phyloP scores from a whole-genome alignment of 2,113 vertebrate genomes.

The Myanophis thanlyinensis region DNA sequence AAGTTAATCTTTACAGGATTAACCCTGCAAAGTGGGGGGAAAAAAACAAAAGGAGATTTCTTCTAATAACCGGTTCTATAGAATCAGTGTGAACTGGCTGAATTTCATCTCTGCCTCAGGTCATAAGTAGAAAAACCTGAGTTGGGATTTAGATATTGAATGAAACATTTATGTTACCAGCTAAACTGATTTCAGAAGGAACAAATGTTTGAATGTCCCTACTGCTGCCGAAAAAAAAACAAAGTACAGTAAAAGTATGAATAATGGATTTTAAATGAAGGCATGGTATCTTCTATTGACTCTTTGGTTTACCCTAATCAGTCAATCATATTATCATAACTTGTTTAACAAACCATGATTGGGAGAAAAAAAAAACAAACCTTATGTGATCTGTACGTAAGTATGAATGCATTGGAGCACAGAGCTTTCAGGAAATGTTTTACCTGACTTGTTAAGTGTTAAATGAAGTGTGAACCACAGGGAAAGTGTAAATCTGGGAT shows the following conservation, averaged over 20 bases:
- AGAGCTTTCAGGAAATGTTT: background rate
- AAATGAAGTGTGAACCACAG: background rate
- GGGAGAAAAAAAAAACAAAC: background rate
- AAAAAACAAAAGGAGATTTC: no score
- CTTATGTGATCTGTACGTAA: background rate
- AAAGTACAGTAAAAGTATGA: background rate
- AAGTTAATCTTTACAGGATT: no score
- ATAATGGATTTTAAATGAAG: background rate
- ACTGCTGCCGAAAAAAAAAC: background rate
- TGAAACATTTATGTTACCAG: background rate
- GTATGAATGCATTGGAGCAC: background rate
- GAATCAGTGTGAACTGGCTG: no score
- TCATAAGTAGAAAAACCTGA: background rate
- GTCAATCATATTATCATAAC: background rate
- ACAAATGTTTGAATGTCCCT: background rate
- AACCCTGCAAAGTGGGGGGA: no score
- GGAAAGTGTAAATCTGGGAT: background rate
- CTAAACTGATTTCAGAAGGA: background rate
- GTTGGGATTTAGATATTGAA: background rate
- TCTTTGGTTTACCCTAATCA: background rate
- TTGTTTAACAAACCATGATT: background rate
- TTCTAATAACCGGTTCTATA: no score
- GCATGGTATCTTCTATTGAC: background rate
- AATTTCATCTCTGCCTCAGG: no score
- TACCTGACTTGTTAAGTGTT: background rate